phyloP scores from a whole-genome alignment of 2,113 vertebrate genomes.

The Ctenomys sociabilis region DNA sequence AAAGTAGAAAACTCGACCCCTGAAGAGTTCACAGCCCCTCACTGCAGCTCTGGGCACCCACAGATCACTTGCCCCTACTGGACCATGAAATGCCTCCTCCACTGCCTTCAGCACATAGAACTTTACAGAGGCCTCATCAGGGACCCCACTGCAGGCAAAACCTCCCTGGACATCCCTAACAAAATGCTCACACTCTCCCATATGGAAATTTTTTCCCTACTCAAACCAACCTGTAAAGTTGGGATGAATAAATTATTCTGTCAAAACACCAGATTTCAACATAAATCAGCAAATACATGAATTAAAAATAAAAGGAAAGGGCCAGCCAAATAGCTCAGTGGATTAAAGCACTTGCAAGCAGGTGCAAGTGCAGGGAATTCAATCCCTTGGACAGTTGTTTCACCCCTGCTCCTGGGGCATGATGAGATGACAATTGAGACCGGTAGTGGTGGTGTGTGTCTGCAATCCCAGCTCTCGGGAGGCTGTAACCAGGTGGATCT shows the following conservation, averaged over 20 bases:
- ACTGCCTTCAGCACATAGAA: background rate
- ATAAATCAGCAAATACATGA: background rate
- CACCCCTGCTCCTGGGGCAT: too few relatives aligned
- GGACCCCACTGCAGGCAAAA: background rate
- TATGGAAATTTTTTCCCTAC: background rate
- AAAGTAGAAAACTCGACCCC: background rate
- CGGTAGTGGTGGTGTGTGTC: too few relatives aligned
- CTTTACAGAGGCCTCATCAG: background rate
- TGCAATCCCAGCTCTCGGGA: too few relatives aligned
- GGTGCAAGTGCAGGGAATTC: too few relatives aligned
- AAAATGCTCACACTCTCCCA: background rate
- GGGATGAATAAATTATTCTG: background rate
- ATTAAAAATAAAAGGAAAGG: background rate
- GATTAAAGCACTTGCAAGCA: too few relatives aligned
- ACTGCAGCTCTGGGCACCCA: too few relatives aligned
- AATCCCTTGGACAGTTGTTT: too few relatives aligned
- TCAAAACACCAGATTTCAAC: background rate
- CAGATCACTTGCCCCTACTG: background rate
- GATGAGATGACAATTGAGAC: too few relatives aligned
- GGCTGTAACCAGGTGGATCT: too few relatives aligned
- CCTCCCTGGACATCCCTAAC: background rate
- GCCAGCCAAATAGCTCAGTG: too few relatives aligned
- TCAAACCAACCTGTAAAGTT: background rate
- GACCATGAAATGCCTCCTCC: background rate
- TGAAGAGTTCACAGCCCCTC: background rate